Evolutionary conservation across 2,797 vertebrate species (phyloP).

Genomic region (Eulemur albifrons): DNA sequence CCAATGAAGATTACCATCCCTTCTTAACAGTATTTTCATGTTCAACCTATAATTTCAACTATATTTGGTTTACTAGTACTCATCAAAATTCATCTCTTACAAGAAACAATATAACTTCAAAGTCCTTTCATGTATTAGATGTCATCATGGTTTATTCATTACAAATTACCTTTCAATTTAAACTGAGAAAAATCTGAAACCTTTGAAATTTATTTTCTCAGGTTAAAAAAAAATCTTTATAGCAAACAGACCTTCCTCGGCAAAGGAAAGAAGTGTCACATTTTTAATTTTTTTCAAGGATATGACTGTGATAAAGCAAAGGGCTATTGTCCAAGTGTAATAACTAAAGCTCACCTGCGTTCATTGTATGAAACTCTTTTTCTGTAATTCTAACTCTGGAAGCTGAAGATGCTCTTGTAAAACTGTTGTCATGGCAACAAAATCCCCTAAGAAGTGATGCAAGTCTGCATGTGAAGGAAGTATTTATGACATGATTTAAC

Average conservation of each 20-base stretch:
- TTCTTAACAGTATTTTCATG: constrained; percentile 70
- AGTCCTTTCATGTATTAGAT: constrained; percentile 75
- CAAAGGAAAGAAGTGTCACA: not conserved
- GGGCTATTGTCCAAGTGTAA: constrained; percentile 54
- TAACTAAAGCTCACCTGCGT: constrained; percentile 73
- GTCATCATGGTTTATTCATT: constrained; percentile 75
- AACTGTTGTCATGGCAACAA: constrained; percentile 87
- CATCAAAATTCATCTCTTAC: constrained; percentile 76
- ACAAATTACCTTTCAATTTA: constrained; percentile 81
- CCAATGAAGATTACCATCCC: constrained; percentile 64
- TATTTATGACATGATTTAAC: constrained; percentile 79
- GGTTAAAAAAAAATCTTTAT: not conserved
- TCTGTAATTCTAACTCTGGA: constrained; percentile 76
- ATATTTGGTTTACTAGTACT: constrained; percentile 62
- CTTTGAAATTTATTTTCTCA: constrained; percentile 23
- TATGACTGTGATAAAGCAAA: constrained; percentile 24
- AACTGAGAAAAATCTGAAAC: constrained; percentile 62
- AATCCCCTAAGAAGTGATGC: constrained; percentile 82
- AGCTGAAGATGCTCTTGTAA: constrained; percentile 79
- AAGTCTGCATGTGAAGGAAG: constrained; percentile 77
- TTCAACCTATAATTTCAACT: constrained; percentile 69
- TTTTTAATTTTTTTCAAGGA: constrained; percentile 8
- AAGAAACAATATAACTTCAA: constrained; percentile 78
- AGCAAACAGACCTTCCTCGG: constrained; percentile 37
- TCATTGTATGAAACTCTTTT: constrained; percentile 73